Conservation (phyloP, 2,797 vertebrate genomes). For the Tarsius wallacei region DNA sequence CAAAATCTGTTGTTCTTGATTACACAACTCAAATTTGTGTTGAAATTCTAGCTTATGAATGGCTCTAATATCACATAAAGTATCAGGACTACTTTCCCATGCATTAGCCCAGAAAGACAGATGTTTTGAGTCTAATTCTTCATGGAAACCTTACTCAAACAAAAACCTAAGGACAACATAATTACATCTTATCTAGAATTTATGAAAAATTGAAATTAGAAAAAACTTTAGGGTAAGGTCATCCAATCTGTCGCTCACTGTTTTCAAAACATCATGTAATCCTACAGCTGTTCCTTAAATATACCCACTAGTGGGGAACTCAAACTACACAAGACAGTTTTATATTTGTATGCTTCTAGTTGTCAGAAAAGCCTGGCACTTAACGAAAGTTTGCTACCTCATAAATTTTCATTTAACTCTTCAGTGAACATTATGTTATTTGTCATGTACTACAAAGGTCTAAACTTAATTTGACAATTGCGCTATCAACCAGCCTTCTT, state of each 20-base stretch:
- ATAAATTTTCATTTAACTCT: conserved; percentile 60
- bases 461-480: conserved; percentile 68
- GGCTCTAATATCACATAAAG: conserved; percentile 58
- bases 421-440: conserved; percentile 24
- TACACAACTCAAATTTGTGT: background rate
- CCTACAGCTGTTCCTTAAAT: background rate
- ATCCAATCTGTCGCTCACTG: background rate
- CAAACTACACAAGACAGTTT: background rate
- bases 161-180: conserved; percentile 44
- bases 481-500: conserved; percentile 8
- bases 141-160: conserved; percentile 42
- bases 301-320: background rate
- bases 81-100: background rate
- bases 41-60: conserved; percentile 67
- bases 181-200: conserved; percentile 48
- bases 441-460: conserved; percentile 1
- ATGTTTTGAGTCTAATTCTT: conserved; percentile 51
- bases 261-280: conserved; percentile 3
- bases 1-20: conserved; percentile 16
- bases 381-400: conserved; percentile 48
- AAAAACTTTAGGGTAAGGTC: conserved; percentile 37
- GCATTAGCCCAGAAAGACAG: conserved; percentile 45
- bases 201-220: conserved; percentile 30
- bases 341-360: background rate
- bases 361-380: conserved; percentile 36